These are phyloP conservation scores for Aspidiotus rigidus DNA, from an alignment of 2,888 invertebrate genomes.

Conservation along the genomic window DNA sequence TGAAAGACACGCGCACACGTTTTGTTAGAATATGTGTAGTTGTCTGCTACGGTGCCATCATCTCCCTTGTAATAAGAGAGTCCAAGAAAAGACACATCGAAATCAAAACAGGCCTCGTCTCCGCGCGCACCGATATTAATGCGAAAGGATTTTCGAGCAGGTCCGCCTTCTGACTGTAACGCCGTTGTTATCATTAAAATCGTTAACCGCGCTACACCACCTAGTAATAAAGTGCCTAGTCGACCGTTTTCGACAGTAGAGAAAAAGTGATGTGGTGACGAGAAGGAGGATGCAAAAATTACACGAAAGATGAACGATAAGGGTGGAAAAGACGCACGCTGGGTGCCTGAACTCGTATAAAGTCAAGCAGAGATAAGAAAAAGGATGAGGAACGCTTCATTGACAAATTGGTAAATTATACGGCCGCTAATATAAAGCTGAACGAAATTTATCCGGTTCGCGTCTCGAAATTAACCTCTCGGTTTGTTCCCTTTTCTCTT, in stretches of 20 bases:
- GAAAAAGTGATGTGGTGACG: slow-evolving; percentile 15
- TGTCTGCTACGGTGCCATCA: not conserved
- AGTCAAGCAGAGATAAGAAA: slow-evolving; percentile 2
- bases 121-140: not conserved
- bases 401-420: slow-evolving; percentile 35
- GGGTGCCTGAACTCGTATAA: not conserved
- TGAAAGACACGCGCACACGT: slow-evolving; percentile 24
- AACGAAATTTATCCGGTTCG: slow-evolving; percentile 35
- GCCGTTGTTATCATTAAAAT: slow-evolving; percentile 22
- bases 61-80: slow-evolving; percentile 3
- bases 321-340: slow-evolving; percentile 19
- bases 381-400: slow-evolving; percentile 27
- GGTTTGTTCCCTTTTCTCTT: slow-evolving; percentile 7
- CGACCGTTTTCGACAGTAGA: not conserved
- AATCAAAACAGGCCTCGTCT: not conserved
- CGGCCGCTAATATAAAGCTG: slow-evolving; percentile 33
- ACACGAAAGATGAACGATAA: slow-evolving; percentile 31
- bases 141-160: slow-evolving; percentile 8
- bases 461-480: slow-evolving; percentile 30
- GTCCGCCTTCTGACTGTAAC: slow-evolving; percentile 26
- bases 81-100: slow-evolving; percentile 7
- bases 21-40: not conserved
- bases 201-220: slow-evolving; percentile 25
- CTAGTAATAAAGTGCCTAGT: slow-evolving; percentile 25
- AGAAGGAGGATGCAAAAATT: slow-evolving; percentile 21